phyloP scores from a whole-genome alignment of 2,797 vertebrate species.

The Triplophysa yarkandensis region DNA sequence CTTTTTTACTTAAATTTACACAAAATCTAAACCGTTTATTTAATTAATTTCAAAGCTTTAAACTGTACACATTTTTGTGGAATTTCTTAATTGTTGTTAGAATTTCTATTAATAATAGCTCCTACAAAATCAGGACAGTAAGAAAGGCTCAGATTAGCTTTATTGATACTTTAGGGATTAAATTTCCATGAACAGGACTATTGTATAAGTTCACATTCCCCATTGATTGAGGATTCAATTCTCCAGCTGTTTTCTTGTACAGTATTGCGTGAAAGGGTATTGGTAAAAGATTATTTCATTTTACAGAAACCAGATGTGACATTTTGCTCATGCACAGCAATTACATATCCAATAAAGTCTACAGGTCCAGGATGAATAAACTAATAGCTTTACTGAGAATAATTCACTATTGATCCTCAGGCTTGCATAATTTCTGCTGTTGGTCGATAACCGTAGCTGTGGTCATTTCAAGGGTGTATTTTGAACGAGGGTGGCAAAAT shows the following conservation, averaged over 20 bases:
- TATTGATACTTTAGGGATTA: not conserved
- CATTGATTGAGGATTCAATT: conserved; percentile 42
- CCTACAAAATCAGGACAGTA: not conserved
- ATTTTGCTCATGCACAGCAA: conserved; percentile 49
- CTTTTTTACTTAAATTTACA: too few relatives aligned
- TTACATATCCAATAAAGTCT: conserved; percentile 54
- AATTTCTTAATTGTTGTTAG: not conserved
- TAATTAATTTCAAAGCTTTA: too few relatives aligned
- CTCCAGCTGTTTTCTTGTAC: conserved; percentile 39
- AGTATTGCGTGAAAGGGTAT: conserved; percentile 34
- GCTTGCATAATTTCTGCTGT: conserved; percentile 44
- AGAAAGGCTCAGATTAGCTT: not conserved
- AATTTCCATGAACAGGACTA: not conserved
- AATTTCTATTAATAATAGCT: not conserved
- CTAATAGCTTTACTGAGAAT: conserved; percentile 48
- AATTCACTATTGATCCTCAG: conserved; percentile 53
- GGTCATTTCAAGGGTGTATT: conserved; percentile 49
- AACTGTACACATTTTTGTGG: too few relatives aligned
- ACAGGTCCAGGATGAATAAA: conserved; percentile 45
- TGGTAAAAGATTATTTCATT: conserved; percentile 52
- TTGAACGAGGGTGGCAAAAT: conserved; percentile 39
- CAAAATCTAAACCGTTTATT: too few relatives aligned
- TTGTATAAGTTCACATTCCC: not conserved
- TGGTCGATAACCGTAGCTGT: conserved; percentile 24
- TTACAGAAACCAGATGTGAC: conserved; percentile 54